Conservation (phyloP, 2,797 vertebrate genomes). For the Epinephelus malabaricus region DNA sequence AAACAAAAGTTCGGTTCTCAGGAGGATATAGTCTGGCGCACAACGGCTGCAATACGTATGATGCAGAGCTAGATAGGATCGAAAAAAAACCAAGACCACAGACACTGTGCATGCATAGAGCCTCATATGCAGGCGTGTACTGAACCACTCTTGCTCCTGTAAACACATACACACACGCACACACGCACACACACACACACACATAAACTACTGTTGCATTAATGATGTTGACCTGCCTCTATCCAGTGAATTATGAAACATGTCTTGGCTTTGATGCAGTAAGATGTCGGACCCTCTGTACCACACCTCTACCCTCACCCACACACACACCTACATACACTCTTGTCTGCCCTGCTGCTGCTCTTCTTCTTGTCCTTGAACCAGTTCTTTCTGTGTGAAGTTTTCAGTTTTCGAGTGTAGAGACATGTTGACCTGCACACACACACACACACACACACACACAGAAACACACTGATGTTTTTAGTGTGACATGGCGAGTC, state of each 20-base stretch:
- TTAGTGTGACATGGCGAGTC: conserved; percentile 6
- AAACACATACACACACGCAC: conserved; percentile 6
- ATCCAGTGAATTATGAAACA: conserved; percentile 72
- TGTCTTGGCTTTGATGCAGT: conserved; percentile 63
- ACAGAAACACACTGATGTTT: background rate
- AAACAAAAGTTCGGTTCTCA: too few relatives aligned
- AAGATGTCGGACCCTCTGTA: conserved; percentile 36
- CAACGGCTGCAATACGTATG: background rate
- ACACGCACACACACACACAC: conserved; percentile 24
- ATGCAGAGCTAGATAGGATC: background rate
- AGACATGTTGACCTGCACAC: background rate
- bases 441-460: conserved; percentile 5
- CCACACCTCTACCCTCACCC: background rate
- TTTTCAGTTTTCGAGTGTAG: conserved; percentile 15
- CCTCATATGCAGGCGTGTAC: background rate
- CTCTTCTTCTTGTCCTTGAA: conserved; percentile 56
- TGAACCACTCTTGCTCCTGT: background rate
- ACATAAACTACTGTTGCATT: conserved; percentile 57
- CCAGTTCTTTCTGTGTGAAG: conserved; percentile 30
- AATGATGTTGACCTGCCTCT: conserved; percentile 66
- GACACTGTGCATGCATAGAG: background rate
- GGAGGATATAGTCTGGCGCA: background rate
- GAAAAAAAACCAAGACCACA: background rate
- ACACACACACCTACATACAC: conserved; percentile 3
- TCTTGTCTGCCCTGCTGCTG: conserved; percentile 16